Percentiles rank a stretch among this genome's conserved stretches.
phyloP scores from a whole-genome alignment of 2,888 invertebrate species.

The Scaptomyza flava region DNA sequence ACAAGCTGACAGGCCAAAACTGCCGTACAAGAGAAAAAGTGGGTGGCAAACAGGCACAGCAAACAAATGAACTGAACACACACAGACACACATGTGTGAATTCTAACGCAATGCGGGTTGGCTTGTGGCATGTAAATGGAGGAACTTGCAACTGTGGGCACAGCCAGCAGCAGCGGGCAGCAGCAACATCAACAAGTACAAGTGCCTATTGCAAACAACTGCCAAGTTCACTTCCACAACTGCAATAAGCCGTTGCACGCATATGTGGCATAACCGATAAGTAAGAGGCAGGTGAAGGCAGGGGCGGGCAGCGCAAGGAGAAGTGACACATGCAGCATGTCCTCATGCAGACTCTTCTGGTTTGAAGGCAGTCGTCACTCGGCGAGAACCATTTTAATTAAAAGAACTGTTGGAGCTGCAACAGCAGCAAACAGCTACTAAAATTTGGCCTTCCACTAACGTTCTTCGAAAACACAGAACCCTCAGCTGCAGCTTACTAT shows the following conservation, averaged over 20 bases:
- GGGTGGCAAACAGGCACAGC: conserved; percentile 21
- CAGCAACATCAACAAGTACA: conserved; percentile 59
- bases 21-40: conserved; percentile 19
- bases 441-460: conserved; percentile 22
- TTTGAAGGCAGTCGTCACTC: conserved; percentile 26
- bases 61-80: conserved; percentile 31
- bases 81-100: conserved; percentile 31
- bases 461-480: conserved; percentile 35
- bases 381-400: conserved; percentile 52
- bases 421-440: conserved; percentile 1
- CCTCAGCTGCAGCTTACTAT: conserved; percentile 72
- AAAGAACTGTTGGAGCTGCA: conserved; percentile 38
- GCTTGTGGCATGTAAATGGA: conserved; percentile 47
- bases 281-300: not conserved
- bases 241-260: conserved; percentile 64
- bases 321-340: conserved; percentile 8
- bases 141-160: conserved; percentile 25
- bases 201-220: conserved; percentile 46
- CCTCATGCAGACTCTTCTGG: conserved; percentile 15
- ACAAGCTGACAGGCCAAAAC: conserved; percentile 74
- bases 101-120: conserved; percentile 42
- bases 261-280: conserved; percentile 33
- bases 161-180: conserved; percentile 17
- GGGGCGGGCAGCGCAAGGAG: not conserved
- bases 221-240: conserved; percentile 70